Base-by-base conservation (phyloP, 2,113 vertebrate species). In the Gallinago media region DNA sequence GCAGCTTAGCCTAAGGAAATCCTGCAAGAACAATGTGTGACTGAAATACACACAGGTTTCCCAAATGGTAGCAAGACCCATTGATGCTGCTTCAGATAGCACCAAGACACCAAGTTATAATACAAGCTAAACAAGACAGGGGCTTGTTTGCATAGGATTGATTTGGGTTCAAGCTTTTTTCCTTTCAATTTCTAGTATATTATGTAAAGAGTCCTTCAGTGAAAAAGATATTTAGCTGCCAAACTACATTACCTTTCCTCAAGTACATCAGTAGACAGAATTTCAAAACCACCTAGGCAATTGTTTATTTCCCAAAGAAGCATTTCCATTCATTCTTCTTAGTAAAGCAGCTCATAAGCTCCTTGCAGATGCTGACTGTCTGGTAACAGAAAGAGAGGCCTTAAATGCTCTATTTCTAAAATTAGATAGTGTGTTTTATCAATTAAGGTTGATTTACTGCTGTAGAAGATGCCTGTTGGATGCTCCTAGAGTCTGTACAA, bases 1-100 rank as follows among this genome's bases (percentile, higher is more conserved):
- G 97, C 88, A 92, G 78, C 96, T 96, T 97, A 98, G 98, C 98
- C 98, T 97, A 93, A 98, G 98, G 98, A 98, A 98, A 97, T 94
- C 94, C 96, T 94, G 84, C 67, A 80, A 96, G 93, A 97, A 98
- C 98, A 98, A 98, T 98, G 97, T 86, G 92, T 82, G 95, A 90
- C 96, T 97, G 94, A 97, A 97, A 97, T 82, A 91, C 73, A 87
- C 95, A 92, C 95, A 96, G 97, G 96, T 97, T 97, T 94, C 92
- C 94, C 95, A 97, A 92, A 91, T 96, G 91, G 96, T 96, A 73
- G 73, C 94, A 96, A 97, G 95, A 85, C 85, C 55, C 89, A 81
- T 78, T 94, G 95, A 89, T 83, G 89, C 85, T 95, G 91, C 96
- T 97, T 92, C 79, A 88, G 91, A 89, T 90, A 95, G 83, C 58